Evolutionary conservation across 1,140 invertebrate species (phyloP), one percentile per base, ranked within the genome.

Genomic region (Drepana arcuata): DNA sequence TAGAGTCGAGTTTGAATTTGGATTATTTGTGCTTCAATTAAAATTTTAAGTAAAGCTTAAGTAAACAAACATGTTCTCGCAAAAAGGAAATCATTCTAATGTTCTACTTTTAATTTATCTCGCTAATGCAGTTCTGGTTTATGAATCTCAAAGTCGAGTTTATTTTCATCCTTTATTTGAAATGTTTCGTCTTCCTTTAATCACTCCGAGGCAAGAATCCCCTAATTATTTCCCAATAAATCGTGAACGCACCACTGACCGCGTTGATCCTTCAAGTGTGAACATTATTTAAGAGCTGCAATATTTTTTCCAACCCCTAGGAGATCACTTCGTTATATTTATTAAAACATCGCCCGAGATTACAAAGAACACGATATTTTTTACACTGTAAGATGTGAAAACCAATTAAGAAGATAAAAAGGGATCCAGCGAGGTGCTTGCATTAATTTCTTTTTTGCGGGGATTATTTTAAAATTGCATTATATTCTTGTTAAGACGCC

Each of bases 381-480:
- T 82, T 79, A 73, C 74, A 82, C 74, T 69, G 67, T 61, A 78
- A 82, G 78, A 82, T 82, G 78, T 82, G 78, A 82, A 82, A 82
- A 82, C 78, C 78, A 82, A 82, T 82, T 82, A 82, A 82, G 73
- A 65, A 82, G 78, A 82, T 82, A 82, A 82, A 82, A 82, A 78
- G 74, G 58, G 63, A 75, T 78, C 78, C 71, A 67, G 68, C 60
- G 73, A 81, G 74, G 74, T 75, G 73, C 74, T 69, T 74, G 69
- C 74, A 78, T 78, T 79, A 82, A 82, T 82, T 82, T 79, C 65
- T 79, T 82, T 81, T 82, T 82, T 79, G 78, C 69, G 69, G 65
- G 78, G 73, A 82, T 82, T 82, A 82, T 82, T 82, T 82, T 82
- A 79, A 82, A 82, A 82, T 82, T 82, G 78, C 78, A 82, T 82